Evolutionary conservation across 2,888 invertebrate species (phyloP).

Genomic region (Anthoptus insignis): DNA sequence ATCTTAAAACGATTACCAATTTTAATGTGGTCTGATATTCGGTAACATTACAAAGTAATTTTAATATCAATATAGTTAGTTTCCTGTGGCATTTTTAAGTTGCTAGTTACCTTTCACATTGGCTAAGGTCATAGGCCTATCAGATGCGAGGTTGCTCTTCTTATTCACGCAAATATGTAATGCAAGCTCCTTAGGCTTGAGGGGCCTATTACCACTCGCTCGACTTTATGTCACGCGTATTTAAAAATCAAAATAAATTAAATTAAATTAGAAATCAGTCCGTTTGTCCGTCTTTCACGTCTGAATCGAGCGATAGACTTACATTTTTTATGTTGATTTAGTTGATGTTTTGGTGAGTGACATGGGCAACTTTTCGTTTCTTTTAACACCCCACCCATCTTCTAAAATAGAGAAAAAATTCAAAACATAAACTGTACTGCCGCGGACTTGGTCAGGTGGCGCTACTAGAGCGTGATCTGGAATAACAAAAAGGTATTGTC

Average conservation of each 20-base stretch:
- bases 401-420: no score
- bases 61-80: neutral
- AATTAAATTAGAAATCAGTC: no score
- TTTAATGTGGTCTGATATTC: neutral
- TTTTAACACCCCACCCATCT: no score
- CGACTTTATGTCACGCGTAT: neutral
- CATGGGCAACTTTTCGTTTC: no score
- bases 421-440: no score
- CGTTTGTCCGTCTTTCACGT: no score
- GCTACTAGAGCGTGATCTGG: no score
- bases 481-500: no score
- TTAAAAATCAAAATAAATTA: neutral
- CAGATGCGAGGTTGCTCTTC: constrained; percentile 4
- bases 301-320: no score
- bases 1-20: neutral
- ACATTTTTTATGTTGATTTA: no score
- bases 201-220: neutral
- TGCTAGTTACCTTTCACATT: constrained; percentile 4
- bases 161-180: constrained; percentile 10
- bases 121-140: constrained; percentile 13
- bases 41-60: neutral
- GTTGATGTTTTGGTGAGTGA: no score
- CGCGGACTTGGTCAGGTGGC: no score
- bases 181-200: neutral
- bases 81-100: constrained; percentile 2